phyloP scores from a whole-genome alignment of 2,113 vertebrate genomes.

The Mastomys natalensis region DNA sequence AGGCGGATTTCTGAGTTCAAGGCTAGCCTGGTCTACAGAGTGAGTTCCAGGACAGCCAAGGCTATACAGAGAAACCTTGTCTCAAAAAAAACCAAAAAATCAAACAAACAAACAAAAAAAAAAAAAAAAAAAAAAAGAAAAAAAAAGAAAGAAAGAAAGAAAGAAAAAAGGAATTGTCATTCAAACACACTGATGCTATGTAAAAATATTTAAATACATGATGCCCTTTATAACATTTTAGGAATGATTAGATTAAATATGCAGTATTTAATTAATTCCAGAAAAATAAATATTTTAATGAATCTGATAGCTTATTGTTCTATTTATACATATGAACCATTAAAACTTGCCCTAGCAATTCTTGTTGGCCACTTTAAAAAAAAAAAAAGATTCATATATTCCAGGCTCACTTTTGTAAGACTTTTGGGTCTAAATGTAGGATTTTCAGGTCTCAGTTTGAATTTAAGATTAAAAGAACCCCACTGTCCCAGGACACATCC shows the following conservation, averaged over 20 bases:
- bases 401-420: not conserved
- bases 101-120: too few species aligned
- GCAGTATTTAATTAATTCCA: not conserved
- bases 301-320: not conserved
- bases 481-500: too few species aligned
- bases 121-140: too few species aligned
- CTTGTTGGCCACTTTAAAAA: not conserved
- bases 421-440: too few species aligned
- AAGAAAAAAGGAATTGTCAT: not conserved
- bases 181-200: not conserved
- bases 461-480: too few species aligned
- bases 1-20: too few species aligned
- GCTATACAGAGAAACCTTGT: too few species aligned
- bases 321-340: not conserved
- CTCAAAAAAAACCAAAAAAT: too few species aligned
- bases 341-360: not conserved
- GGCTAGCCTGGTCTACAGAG: too few species aligned
- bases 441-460: too few species aligned
- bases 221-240: not conserved
- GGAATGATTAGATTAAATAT: not conserved
- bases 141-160: too few species aligned
- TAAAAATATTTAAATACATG: not conserved
- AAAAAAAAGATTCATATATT: not conserved
- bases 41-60: too few species aligned
- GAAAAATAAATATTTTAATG: slow-evolving; percentile 8